Evolutionary conservation across 2,113 vertebrate species (phyloP).

Genomic region (Rhea pennata): DNA sequence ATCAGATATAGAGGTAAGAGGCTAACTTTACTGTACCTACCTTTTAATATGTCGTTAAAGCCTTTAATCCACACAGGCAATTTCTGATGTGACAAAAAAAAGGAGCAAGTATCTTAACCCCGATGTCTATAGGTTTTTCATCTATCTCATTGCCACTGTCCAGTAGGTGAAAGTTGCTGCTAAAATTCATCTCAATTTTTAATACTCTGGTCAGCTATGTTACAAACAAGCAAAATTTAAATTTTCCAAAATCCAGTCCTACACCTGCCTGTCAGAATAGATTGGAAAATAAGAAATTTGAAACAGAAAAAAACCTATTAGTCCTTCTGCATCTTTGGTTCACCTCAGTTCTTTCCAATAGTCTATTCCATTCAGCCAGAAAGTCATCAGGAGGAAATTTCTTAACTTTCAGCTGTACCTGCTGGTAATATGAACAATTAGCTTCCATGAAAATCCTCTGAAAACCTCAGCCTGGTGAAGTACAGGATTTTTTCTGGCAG

Average conservation of each 20-base stretch:
- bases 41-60: not conserved
- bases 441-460: not conserved
- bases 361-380: rapidly evolving
- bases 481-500: not conserved
- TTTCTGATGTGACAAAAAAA: not conserved
- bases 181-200: not conserved
- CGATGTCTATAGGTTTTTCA: not conserved
- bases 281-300: not conserved
- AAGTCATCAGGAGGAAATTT: not conserved
- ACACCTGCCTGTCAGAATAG: not conserved
- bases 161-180: not conserved
- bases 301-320: not conserved
- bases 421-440: not conserved
- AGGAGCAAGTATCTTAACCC: not conserved
- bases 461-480: not conserved
- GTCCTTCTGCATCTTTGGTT: not conserved
- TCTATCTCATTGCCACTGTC: not conserved
- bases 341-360: not conserved
- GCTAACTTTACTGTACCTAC: not conserved
- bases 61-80: not conserved
- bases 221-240: not conserved
- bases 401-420: not conserved
- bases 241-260: not conserved
- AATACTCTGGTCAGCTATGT: not conserved
- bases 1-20: constrained; percentile 88